A percentile compares a stretch with the other conserved stretches of the same genome.
These are phyloP conservation scores for Zaprionus ghesquierei DNA, from an alignment of 1,140 invertebrate genomes.

Conservation along the genomic window DNA sequence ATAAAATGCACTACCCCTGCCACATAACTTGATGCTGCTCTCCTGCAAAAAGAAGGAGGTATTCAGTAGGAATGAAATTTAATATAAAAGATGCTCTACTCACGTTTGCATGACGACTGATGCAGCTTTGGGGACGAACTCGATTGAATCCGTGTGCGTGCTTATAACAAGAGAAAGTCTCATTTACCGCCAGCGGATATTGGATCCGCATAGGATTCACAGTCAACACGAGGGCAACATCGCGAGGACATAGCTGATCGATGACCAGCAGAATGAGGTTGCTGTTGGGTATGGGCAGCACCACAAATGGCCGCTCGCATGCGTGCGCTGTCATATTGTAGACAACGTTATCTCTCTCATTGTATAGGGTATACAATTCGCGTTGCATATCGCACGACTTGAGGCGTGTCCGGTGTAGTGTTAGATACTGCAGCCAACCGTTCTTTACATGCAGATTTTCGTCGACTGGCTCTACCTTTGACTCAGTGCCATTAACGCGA, in stretches of 20 bases:
- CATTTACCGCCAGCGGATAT: constrained; percentile 83
- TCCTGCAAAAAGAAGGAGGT: constrained; percentile 39
- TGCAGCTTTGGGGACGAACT: constrained; percentile 86
- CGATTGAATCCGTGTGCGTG: constrained; percentile 85
- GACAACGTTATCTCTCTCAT: constrained; percentile 77
- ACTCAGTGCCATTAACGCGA: constrained; percentile 61
- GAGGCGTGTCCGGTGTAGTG: constrained; percentile 88
- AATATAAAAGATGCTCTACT: constrained; percentile 59
- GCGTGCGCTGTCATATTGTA: constrained; percentile 79
- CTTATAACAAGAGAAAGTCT: constrained; percentile 86
- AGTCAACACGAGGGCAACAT: constrained; percentile 78
- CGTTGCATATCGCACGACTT: constrained; percentile 80
- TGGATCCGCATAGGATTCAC: constrained; percentile 86
- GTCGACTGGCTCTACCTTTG: constrained; percentile 43
- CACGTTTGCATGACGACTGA: constrained; percentile 88
- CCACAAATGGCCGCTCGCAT: constrained; percentile 89
- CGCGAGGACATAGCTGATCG: constrained; percentile 86
- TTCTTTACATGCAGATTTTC: constrained; percentile 50
- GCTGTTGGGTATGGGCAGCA: constrained; percentile 90
- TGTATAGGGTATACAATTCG: constrained; percentile 81
- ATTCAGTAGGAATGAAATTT: not conserved
- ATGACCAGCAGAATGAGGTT: constrained; percentile 93
- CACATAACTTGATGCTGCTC: constrained; percentile 67
- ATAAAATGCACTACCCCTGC: constrained; percentile 58
- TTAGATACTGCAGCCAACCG: constrained; percentile 80